Evolutionary conservation across 2,113 vertebrate species (phyloP), one percentile per base, ranked within the genome.

Genomic region (Brachionichthys hirsutus): DNA sequence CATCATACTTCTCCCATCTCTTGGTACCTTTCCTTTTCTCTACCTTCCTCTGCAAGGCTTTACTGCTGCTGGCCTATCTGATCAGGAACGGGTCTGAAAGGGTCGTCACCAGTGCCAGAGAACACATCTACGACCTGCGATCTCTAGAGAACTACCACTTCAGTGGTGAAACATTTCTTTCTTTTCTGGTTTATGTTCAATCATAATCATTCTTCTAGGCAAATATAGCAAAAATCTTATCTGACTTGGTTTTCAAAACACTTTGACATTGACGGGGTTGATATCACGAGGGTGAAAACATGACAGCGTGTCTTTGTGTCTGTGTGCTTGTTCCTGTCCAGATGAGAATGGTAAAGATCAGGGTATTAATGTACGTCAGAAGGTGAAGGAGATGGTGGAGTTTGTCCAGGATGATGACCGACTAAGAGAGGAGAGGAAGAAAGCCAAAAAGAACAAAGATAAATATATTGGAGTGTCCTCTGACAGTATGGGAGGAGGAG

Each of bases 91-190:
- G 97, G 84, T 98, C 97, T 78, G 97, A 99, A 88, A 93, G 97
- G 89, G 96, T 98, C 73, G 97, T 99, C 89, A 99, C 97, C 89
- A 99, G 97, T 80, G 92, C 95, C 91, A 94, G 97, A 93, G 97
- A 98, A 91, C 97, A 99, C 92, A 98, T 98, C 93, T 99, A 98
- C 78, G 97, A 99, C 92, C 94, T 98, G 87, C 93, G 97, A 89
- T 98, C 97, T 85, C 84, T 99, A 90, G 97, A 98, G 93, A 98
- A 98, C 93, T 99, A 98, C 92, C 93, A 98, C 90, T 96, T 97
- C 16, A 80, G 85, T 1, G 88, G 88, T 86, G 54, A 81, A 62
- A 67, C 15, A 5, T 24, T 54, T 11, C 22, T 45, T 3, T 46
- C n/a, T 52, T 34, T 11, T 3, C 2, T 9, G 36, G 36, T 49